Evolutionary conservation across 2,113 vertebrate genomes (phyloP).

Genomic region (Nothobranchius kuhntae): DNA sequence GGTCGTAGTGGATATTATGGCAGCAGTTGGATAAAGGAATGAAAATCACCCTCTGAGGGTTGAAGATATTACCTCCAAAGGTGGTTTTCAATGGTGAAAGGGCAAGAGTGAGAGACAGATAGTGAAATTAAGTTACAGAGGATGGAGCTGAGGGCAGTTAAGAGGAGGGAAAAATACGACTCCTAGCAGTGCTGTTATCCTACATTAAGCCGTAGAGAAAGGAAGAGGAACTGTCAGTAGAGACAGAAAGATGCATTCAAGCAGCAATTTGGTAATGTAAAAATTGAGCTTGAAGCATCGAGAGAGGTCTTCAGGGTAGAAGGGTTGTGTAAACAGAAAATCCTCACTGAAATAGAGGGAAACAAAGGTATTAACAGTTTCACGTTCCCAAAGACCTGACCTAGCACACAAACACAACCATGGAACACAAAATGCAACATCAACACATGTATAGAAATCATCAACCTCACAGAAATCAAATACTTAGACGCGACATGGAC

Average conservation of each 20-base stretch:
- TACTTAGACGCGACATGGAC: no score
- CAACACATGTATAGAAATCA: no score
- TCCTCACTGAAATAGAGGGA: constrained; percentile 58
- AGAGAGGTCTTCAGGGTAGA: constrained; percentile 49
- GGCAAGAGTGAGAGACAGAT: constrained; percentile 31
- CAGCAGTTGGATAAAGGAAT: constrained; percentile 32
- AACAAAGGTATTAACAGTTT: constrained; percentile 62
- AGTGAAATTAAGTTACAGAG: constrained; percentile 60
- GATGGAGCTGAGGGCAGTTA: constrained; percentile 90
- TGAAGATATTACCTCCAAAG: constrained; percentile 45
- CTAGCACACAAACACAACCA: constrained; percentile 3
- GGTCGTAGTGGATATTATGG: constrained; percentile 34
- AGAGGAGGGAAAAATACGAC: constrained; percentile 83
- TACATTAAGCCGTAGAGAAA: constrained; percentile 82
- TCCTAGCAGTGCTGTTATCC: constrained; percentile 87
- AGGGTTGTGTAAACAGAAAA: constrained; percentile 64
- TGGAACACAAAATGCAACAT: neutral
- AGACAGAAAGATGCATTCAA: constrained; percentile 56
- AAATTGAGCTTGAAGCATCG: constrained; percentile 49
- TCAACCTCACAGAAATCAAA: no score
- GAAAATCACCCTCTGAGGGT: constrained; percentile 42
- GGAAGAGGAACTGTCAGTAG: constrained; percentile 47
- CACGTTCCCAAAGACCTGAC: constrained; percentile 33
- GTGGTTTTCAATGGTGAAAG: constrained; percentile 36
- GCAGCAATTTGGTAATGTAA: constrained; percentile 59